Conservation (phyloP, 2,797 vertebrate genomes). For the Bucorvus abyssinicus region DNA sequence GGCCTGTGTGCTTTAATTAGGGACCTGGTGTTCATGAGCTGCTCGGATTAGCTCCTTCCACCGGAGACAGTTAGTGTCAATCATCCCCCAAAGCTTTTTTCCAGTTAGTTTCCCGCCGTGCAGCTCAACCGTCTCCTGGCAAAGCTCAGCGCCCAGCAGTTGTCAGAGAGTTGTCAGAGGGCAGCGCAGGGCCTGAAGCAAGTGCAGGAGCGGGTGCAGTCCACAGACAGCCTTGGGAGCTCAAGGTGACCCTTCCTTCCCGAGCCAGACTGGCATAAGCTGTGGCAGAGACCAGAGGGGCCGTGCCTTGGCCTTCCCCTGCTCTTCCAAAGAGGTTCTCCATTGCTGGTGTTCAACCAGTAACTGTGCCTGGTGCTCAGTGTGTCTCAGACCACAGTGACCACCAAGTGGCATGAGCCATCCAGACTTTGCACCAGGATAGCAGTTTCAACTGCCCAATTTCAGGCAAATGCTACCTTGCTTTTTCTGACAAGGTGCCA, state of each 20-base stretch:
- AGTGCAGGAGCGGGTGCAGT: background rate
- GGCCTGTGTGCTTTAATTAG: slow-evolving; percentile 49
- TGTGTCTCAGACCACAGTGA: background rate
- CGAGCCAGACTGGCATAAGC: background rate
- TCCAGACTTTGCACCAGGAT: background rate
- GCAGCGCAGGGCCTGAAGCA: background rate
- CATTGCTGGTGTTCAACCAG: background rate
- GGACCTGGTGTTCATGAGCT: slow-evolving; percentile 23
- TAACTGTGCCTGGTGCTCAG: background rate
- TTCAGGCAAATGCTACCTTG: background rate
- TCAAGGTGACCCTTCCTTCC: background rate
- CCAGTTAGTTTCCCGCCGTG: background rate
- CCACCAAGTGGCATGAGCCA: background rate
- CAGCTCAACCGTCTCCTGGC: background rate
- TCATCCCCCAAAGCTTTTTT: slow-evolving; percentile 8
- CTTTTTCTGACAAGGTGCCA: background rate
- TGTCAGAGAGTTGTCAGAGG: background rate
- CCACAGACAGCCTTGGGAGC: background rate
- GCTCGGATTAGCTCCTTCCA: slow-evolving; percentile 34
- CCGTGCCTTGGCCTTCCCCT: background rate
- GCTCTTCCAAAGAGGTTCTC: background rate
- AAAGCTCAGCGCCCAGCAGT: background rate
- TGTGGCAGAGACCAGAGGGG: background rate
- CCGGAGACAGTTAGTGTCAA: slow-evolving; percentile 4
- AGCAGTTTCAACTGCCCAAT: background rate